Base-by-base conservation (phyloP, 1,140 invertebrate genomes). In the Tetranychus cinnabarinus region DNA sequence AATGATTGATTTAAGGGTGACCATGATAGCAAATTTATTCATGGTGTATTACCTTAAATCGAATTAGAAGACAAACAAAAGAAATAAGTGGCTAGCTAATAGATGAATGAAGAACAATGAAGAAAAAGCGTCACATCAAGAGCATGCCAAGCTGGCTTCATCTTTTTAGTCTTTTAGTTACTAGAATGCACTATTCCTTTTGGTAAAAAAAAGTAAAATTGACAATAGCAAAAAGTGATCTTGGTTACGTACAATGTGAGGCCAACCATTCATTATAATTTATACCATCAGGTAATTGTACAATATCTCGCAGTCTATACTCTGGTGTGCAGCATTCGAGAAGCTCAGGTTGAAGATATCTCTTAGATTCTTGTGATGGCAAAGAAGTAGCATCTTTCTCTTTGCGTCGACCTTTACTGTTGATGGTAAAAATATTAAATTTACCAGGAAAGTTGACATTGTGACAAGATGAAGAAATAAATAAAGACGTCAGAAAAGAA, bases 221-320 rank as follows among this genome's bases (percentile, higher is more conserved):
- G 10, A 42, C 39, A 42, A 42, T 10, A 42, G 10, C 39, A 42
- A 42, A 23, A 23, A 23, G 23, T 23, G 23, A 23, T 23, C 23
- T 35, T 23, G 36, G 47, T 52, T 34, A 83, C 83, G 82, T 73
- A 92, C 88, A 95, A 73, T 97, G 91, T 65, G 89, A 95, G 62
- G 91, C 91, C 65, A 97, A 81, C 91, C 92, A 97, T 79, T 97
- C 92, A 76, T 96, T 93, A 76, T 89, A 88, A 74, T 95, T 90
- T 70, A 97, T 79, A 65, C 88, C 88, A 64, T 82, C 80, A 66
- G 91, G 91, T 74, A 96, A 78, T 72, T 90, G 86, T 63, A 96
- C 87, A 69, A 97, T 77, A 74, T 88, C 81, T 70, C 82, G 81
- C 74, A 96, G 80, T 78, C 95, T 89, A 68, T 87, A 79, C 75